phyloP scores from a whole-genome alignment of 2,113 vertebrate species.

The Odobenus rosmarus region DNA sequence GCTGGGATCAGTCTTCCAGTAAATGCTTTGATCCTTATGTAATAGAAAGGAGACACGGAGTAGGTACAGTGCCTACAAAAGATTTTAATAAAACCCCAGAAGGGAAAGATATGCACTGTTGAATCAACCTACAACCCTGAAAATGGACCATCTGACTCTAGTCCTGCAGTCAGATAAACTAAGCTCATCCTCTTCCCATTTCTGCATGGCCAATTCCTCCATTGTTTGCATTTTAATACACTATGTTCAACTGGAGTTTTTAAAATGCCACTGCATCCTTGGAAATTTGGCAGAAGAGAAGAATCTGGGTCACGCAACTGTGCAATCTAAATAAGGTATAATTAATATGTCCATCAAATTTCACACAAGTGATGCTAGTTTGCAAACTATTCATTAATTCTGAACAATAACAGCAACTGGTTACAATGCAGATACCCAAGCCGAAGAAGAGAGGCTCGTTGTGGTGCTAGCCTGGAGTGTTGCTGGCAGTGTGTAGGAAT shows the following conservation, averaged over 20 bases:
- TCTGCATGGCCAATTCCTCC: slow-evolving; percentile 45
- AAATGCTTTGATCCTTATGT: background rate
- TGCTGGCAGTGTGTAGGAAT: background rate
- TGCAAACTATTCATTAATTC: slow-evolving; percentile 85
- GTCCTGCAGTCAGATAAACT: slow-evolving; percentile 19
- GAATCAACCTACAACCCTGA: background rate
- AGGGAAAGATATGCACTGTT: background rate
- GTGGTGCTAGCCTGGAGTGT: slow-evolving; percentile 36
- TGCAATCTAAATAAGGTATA: slow-evolving; percentile 79
- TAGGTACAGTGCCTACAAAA: background rate
- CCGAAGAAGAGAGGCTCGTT: background rate
- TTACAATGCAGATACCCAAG: slow-evolving; percentile 55
- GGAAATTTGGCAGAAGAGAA: slow-evolving; percentile 74
- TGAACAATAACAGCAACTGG: slow-evolving; percentile 70
- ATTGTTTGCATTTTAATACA: slow-evolving; percentile 54
- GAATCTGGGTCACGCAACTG: slow-evolving; percentile 78
- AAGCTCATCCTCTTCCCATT: slow-evolving; percentile 9
- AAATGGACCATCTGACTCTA: background rate
- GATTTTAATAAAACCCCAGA: slow-evolving; percentile 16
- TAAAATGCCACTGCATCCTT: slow-evolving; percentile 64
- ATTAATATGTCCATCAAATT: slow-evolving; percentile 81
- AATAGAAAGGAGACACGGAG: background rate
- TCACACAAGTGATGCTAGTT: slow-evolving; percentile 76
- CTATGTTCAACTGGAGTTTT: slow-evolving; percentile 59
- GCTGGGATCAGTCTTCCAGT: background rate